phyloP scores from a whole-genome alignment of 2,113 vertebrate genomes.

The Corydoras maculifer region DNA sequence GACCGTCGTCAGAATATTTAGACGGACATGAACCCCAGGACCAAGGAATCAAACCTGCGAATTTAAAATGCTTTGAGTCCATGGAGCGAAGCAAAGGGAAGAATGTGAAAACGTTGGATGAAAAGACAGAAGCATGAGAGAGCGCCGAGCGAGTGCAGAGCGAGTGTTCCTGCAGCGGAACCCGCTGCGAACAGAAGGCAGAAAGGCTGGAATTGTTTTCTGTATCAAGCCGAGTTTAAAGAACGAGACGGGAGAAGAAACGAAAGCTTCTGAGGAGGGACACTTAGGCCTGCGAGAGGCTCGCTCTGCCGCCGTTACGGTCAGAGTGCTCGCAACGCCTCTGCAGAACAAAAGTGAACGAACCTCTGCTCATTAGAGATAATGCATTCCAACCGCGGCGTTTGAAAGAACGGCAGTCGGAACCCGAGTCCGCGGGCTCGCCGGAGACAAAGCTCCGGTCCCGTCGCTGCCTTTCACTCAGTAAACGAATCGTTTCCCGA shows the following conservation, averaged over 20 bases:
- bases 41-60: too few relatives aligned
- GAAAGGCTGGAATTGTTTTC: conserved; percentile 11
- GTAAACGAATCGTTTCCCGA: conserved; percentile 14
- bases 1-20: too few relatives aligned
- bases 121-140: neutral
- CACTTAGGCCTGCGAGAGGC: conserved; percentile 6
- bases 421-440: conserved; percentile 20
- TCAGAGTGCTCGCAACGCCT: conserved; percentile 20
- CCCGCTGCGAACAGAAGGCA: conserved; percentile 10
- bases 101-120: neutral
- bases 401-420: conserved; percentile 26
- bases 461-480: conserved; percentile 11
- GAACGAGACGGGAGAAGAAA: conserved; percentile 20
- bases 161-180: neutral
- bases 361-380: conserved; percentile 38
- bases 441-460: neutral
- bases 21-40: too few relatives aligned
- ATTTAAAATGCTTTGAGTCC: too few relatives aligned
- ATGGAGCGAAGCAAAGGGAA: neutral
- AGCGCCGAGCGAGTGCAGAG: neutral
- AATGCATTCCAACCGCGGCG: conserved; percentile 34
- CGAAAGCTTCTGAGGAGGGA: conserved; percentile 28
- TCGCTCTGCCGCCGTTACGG: conserved; percentile 1
- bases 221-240: conserved; percentile 1
- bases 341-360: conserved; percentile 39